Conservation (phyloP, 2,797 vertebrate species). For the Arctocebus calabarensis region DNA sequence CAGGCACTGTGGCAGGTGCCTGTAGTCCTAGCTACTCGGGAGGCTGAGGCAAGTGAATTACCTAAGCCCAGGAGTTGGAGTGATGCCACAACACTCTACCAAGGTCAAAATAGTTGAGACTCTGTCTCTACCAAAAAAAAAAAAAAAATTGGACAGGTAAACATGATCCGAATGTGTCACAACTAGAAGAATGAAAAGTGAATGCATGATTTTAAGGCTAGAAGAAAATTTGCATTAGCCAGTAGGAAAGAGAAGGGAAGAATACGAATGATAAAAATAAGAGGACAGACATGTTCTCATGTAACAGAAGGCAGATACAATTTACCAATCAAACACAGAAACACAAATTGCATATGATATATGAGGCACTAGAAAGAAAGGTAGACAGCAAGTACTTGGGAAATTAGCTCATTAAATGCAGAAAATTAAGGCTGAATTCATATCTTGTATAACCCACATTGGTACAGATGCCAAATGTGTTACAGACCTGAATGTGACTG, state of each 20-base stretch:
- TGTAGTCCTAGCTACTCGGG: too few relatives aligned
- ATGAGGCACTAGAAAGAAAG: neutral
- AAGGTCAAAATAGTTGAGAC: too few relatives aligned
- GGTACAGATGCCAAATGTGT: neutral
- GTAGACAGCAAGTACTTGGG: neutral
- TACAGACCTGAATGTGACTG: constrained; percentile 18
- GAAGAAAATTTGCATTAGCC: neutral
- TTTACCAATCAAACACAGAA: neutral
- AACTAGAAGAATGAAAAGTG: neutral
- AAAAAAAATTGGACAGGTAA: neutral
- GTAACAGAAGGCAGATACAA: neutral
- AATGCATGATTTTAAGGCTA: neutral
- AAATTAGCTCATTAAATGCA: constrained; percentile 32
- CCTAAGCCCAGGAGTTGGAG: too few relatives aligned
- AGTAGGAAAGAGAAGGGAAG: neutral
- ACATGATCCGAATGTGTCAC: neutral
- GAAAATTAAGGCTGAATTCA: neutral
- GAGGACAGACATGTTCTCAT: neutral
- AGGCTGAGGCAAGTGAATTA: too few relatives aligned
- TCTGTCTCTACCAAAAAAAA: neutral
- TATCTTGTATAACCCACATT: neutral
- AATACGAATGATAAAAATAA: neutral
- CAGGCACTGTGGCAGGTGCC: too few relatives aligned
- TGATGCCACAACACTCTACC: too few relatives aligned
- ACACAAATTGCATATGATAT: neutral